These are phyloP conservation scores for Rhabdornis inornatus DNA, from an alignment of 2,113 vertebrate species.

Conservation along the genomic window DNA sequence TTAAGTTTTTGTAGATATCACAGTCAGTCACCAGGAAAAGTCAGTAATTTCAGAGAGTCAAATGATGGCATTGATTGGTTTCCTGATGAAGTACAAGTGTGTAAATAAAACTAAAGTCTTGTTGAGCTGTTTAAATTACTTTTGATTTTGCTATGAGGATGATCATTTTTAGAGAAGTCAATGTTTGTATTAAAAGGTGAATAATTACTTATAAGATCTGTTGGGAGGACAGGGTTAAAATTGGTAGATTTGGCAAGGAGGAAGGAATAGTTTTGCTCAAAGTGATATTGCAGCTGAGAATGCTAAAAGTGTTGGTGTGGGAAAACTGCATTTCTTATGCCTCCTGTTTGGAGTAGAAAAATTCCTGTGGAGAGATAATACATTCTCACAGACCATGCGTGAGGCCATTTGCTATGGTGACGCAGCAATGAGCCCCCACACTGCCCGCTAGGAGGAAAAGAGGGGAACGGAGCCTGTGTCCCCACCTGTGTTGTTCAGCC, in stretches of 20 bases:
- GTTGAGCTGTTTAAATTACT: background rate
- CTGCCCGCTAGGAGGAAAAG: rapidly evolving
- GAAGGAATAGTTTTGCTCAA: background rate
- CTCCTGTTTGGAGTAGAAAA: background rate
- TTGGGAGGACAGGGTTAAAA: background rate
- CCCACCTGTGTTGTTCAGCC: rapidly evolving
- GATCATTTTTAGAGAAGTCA: background rate
- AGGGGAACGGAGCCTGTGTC: background rate
- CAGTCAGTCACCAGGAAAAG: background rate
- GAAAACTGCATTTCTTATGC: background rate
- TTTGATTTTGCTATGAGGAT: background rate
- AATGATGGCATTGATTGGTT: background rate
- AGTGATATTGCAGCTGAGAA: background rate
- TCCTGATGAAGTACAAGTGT: rapidly evolving
- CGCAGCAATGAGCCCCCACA: rapidly evolving
- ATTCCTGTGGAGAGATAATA: too few relatives aligned
- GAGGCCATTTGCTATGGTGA: background rate
- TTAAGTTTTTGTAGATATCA: background rate
- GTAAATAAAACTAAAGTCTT: background rate
- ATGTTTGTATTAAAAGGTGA: background rate
- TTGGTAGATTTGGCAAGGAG: background rate
- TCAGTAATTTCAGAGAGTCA: background rate
- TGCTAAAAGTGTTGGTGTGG: background rate
- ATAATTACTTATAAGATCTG: background rate
- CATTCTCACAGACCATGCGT: background rate